phyloP scores from a whole-genome alignment of 2,888 invertebrate species.

The Drosophila crucigera region DNA sequence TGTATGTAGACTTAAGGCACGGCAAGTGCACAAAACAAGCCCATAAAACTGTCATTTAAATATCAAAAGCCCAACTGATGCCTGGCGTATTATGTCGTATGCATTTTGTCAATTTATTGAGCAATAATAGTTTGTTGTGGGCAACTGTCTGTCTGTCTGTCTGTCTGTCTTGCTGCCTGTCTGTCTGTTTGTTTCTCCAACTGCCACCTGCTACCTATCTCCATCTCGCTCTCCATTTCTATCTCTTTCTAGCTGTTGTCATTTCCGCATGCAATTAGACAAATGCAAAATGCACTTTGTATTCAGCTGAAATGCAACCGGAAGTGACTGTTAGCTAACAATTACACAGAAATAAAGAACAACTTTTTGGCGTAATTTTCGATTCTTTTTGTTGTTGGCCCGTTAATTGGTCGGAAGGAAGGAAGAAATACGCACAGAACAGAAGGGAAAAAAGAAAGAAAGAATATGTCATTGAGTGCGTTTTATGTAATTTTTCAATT shows the following conservation, averaged over 20 bases:
- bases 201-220: background rate
- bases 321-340: slow-evolving; percentile 33
- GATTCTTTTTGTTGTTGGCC: slow-evolving; percentile 18
- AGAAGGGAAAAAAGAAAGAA: slow-evolving; percentile 5
- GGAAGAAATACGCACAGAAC: background rate
- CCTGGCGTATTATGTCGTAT: slow-evolving; percentile 7
- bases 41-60: slow-evolving; percentile 66
- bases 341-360: slow-evolving; percentile 18
- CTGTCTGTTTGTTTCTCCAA: background rate
- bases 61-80: slow-evolving; percentile 20
- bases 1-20: slow-evolving; percentile 19
- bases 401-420: background rate
- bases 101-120: slow-evolving; percentile 31
- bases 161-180: background rate
- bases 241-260: slow-evolving; percentile 10
- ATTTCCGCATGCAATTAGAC: slow-evolving; percentile 69
- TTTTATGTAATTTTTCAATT: slow-evolving; percentile 46
- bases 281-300: slow-evolving; percentile 63
- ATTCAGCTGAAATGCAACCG: slow-evolving; percentile 35
- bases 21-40: slow-evolving; percentile 35
- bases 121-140: slow-evolving; percentile 16
- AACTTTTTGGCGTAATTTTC: slow-evolving; percentile 25
- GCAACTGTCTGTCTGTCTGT: background rate
- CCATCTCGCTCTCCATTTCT: background rate
- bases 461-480: slow-evolving; percentile 46